Evolutionary conservation across 2,888 invertebrate genomes (phyloP).

Genomic region (Eulithis testata): DNA sequence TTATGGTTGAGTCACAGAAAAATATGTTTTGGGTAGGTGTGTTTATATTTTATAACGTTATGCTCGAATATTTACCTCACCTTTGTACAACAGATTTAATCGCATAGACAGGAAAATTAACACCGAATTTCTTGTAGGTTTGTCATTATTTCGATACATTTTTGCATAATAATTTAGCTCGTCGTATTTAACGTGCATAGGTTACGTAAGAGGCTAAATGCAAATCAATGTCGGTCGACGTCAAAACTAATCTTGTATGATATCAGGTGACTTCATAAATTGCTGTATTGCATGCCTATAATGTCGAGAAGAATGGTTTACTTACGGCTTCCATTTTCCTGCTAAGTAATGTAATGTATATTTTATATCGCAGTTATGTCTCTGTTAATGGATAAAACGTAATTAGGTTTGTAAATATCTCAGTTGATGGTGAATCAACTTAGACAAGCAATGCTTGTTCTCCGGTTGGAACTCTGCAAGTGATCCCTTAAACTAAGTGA

Average conservation of each 20-base stretch:
- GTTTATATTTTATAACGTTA: too few relatives aligned
- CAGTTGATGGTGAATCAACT: constrained; percentile 19
- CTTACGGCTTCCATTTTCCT: constrained; percentile 12
- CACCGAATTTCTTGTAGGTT: too few relatives aligned
- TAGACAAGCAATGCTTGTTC: constrained; percentile 45
- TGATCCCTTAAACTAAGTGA: constrained; percentile 52
- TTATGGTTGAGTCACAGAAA: too few relatives aligned
- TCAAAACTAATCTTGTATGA: constrained; percentile 19
- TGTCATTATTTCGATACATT: too few relatives aligned
- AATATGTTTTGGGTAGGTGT: too few relatives aligned
- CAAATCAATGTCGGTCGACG: constrained; percentile 17
- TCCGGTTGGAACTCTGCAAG: constrained; percentile 58
- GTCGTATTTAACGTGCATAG: not conserved
- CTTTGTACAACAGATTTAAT: too few relatives aligned
- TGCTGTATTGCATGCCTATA: constrained; percentile 27
- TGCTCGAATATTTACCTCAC: too few relatives aligned
- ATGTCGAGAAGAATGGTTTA: constrained; percentile 19
- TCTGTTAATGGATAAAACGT: constrained; percentile 7
- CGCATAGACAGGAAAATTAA: too few relatives aligned
- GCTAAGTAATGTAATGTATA: not conserved
- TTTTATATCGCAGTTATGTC: not conserved
- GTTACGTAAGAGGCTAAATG: constrained; percentile 8
- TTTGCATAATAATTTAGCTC: too few relatives aligned
- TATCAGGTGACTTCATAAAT: constrained; percentile 20
- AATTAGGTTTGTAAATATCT: constrained; percentile 17